These are phyloP conservation scores for Lordiphosa collinella DNA, from an alignment of 1,140 invertebrate species.

Conservation along the genomic window DNA sequence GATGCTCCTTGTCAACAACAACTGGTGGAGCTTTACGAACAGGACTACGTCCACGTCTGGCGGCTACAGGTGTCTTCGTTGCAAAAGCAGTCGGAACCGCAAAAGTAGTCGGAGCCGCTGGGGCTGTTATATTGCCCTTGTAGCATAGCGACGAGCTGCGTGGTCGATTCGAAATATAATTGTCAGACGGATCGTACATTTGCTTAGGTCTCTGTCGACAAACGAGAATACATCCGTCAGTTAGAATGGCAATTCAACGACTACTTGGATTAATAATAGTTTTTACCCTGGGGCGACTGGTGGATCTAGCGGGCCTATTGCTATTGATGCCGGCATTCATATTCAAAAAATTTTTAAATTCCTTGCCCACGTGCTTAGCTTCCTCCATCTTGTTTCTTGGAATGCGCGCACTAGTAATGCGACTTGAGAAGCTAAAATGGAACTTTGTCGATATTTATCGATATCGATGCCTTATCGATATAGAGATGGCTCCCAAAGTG, in stretches of 20 bases:
- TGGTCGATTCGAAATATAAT: constrained; percentile 82
- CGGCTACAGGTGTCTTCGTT: no score
- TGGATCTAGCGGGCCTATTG: constrained; percentile 58
- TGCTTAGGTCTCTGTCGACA: constrained; percentile 80
- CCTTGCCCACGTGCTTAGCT: constrained; percentile 42
- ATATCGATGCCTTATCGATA: no score
- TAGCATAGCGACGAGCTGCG: constrained; percentile 26
- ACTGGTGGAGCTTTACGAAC: no score
- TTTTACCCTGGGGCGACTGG: constrained; percentile 68
- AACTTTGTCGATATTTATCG: no score
- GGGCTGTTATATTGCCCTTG: background rate
- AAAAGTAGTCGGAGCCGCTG: no score
- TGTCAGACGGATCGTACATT: constrained; percentile 87
- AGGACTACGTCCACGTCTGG: no score
- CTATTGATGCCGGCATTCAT: constrained; percentile 23
- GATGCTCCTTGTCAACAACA: no score
- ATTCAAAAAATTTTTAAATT: constrained; percentile 13
- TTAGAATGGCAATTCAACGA: background rate
- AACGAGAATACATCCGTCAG: background rate
- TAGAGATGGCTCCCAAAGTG: no score
- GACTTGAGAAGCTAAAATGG: background rate
- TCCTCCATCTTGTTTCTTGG: constrained; percentile 33
- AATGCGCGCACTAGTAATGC: constrained; percentile 1
- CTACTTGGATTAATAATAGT: background rate
- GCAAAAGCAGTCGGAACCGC: background rate